Evolutionary conservation across 2,797 vertebrate species (phyloP).

Genomic region (Gymnodraco acuticeps): DNA sequence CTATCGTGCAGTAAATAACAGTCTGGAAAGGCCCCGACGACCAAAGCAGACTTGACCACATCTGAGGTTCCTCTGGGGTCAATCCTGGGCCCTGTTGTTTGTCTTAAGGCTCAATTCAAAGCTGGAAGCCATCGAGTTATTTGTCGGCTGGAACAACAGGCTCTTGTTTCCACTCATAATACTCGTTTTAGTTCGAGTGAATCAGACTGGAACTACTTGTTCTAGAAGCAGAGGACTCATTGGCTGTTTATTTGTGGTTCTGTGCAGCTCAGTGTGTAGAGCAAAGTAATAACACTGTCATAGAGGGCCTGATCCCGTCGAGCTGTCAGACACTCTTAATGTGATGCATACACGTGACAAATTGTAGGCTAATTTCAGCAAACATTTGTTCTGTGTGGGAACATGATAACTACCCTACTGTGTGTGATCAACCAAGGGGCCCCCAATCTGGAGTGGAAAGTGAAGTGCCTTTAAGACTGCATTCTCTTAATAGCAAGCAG

Average conservation of each 20-base stretch:
- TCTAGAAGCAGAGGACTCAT: conserved; percentile 12
- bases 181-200: not conserved
- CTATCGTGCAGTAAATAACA: conserved; percentile 50
- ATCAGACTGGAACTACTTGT: conserved; percentile 21
- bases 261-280: conserved; percentile 6
- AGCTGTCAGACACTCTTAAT: not conserved
- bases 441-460: no score
- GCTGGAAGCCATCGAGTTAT: conserved; percentile 29
- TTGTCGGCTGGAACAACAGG: conserved; percentile 41
- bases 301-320: not conserved
- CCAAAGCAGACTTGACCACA: conserved; percentile 36
- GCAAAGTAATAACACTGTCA: not conserved
- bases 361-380: not conserved
- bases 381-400: not conserved
- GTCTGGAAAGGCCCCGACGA: conserved; percentile 21
- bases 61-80: conserved; percentile 58
- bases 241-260: conserved; percentile 20
- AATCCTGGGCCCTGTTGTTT: conserved; percentile 47
- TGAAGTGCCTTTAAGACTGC: no score
- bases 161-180: conserved; percentile 51
- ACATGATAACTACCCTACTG: not conserved
- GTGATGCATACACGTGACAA: conserved; percentile 2
- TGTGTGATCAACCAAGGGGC: no score
- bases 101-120: conserved; percentile 31
- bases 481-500: no score